phyloP scores from a whole-genome alignment of 2,888 invertebrate genomes.

The Himalopsyche tibetana region DNA sequence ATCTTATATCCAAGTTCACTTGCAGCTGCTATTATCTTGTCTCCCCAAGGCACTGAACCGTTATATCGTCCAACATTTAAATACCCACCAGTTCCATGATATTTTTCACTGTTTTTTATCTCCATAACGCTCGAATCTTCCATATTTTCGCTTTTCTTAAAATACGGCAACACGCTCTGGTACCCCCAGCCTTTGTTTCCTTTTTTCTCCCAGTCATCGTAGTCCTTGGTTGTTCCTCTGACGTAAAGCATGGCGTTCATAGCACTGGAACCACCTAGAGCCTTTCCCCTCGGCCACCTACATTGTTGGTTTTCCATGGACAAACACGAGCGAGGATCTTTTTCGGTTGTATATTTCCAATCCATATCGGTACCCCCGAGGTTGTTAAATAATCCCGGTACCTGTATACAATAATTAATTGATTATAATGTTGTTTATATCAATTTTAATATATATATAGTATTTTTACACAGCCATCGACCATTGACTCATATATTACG shows the following conservation, averaged over 20 bases:
- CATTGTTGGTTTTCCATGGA: conserved; percentile 71
- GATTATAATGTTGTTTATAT: background rate
- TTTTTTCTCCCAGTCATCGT: conserved; percentile 75
- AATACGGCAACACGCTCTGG: conserved; percentile 72
- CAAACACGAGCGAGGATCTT: conserved; percentile 71
- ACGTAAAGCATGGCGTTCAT: conserved; percentile 81
- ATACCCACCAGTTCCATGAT: conserved; percentile 72
- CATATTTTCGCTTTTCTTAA: conserved; percentile 76
- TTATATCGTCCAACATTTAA: conserved; percentile 70
- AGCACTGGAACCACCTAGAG: conserved; percentile 79
- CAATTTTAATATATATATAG: background rate
- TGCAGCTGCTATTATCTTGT: conserved; percentile 72
- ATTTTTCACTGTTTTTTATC: conserved; percentile 67
- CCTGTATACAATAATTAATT: conserved; percentile 28
- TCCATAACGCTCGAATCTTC: conserved; percentile 63
- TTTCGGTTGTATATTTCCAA: conserved; percentile 77
- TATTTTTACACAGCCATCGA: background rate
- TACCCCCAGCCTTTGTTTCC: conserved; percentile 79
- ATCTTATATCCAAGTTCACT: conserved; percentile 72
- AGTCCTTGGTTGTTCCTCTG: conserved; percentile 77
- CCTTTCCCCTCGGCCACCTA: conserved; percentile 81
- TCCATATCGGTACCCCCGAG: conserved; percentile 68
- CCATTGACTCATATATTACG: background rate
- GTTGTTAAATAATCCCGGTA: conserved; percentile 48
- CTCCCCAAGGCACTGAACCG: conserved; percentile 69